Evolutionary conservation across 2,888 invertebrate species (phyloP).

Genomic region (Coelopa pilipes): DNA sequence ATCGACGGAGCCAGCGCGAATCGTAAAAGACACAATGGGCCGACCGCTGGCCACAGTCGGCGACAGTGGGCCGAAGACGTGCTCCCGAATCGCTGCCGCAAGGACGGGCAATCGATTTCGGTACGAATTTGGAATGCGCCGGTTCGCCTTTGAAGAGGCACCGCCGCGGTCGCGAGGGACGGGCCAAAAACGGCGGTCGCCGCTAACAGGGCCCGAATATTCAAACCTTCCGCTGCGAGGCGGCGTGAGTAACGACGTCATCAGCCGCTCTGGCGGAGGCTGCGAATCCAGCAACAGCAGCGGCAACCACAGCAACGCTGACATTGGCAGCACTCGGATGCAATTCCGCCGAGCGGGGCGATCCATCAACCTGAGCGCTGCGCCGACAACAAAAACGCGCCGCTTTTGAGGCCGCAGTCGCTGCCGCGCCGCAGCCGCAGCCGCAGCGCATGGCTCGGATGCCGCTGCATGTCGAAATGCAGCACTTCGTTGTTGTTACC

Average conservation of each 20-base stretch:
- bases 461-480: conserved; percentile 34
- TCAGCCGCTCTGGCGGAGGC: conserved; percentile 4
- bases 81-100: conserved; percentile 21
- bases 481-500: conserved; percentile 15
- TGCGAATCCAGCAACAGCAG: neutral
- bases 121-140: conserved; percentile 48
- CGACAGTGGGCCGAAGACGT: too few species aligned
- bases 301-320: conserved; percentile 7
- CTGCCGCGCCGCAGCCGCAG: neutral
- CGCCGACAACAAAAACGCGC: neutral
- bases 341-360: conserved; percentile 38
- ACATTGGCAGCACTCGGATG: conserved; percentile 34
- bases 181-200: neutral
- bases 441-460: conserved; percentile 18
- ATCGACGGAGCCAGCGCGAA: too few species aligned
- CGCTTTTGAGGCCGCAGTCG: conserved; percentile 25
- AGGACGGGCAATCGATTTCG: conserved; percentile 41
- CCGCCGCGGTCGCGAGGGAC: conserved; percentile 31
- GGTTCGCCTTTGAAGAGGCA: conserved; percentile 39
- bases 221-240: conserved; percentile 15
- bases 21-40: too few species aligned
- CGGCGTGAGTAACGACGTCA: conserved; percentile 22
- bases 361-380: conserved; percentile 23
- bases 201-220: conserved; percentile 14
- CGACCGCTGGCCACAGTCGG: too few species aligned